phyloP scores from a whole-genome alignment of 2,797 vertebrate species.

The Danio choprae region DNA sequence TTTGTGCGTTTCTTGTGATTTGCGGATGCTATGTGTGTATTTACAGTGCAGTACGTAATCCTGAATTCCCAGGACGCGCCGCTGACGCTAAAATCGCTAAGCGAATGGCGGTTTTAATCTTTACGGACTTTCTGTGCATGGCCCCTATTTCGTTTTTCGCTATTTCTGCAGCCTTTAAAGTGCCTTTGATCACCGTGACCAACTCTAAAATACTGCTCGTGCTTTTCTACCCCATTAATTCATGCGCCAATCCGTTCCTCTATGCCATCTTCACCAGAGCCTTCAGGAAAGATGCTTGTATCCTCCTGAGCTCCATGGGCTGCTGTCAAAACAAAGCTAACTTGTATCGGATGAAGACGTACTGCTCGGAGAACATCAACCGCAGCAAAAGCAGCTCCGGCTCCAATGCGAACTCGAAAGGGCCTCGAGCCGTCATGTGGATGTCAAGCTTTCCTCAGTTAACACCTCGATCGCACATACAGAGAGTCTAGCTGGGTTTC shows the following conservation, averaged over 20 bases:
- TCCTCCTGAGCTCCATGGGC: constrained; percentile 82
- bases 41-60: constrained; percentile 85
- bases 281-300: constrained; percentile 85
- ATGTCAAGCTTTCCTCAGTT: constrained; percentile 64
- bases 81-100: constrained; percentile 88
- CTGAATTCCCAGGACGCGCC: constrained; percentile 78
- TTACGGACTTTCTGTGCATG: constrained; percentile 92
- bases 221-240: constrained; percentile 91
- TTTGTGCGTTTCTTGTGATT: constrained; percentile 82
- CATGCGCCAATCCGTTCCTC: constrained; percentile 90
- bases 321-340: constrained; percentile 82
- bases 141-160: constrained; percentile 92
- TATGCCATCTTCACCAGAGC: constrained; percentile 90
- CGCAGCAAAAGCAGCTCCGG: constrained; percentile 71
- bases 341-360: constrained; percentile 78
- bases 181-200: constrained; percentile 91
- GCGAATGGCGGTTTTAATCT: constrained; percentile 89
- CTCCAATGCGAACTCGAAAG: constrained; percentile 60
- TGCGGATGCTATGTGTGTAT: constrained; percentile 88
- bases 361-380: constrained; percentile 72
- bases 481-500: constrained; percentile 29
- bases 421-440: constrained; percentile 62
- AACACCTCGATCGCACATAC: constrained; percentile 27
- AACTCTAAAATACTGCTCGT: constrained; percentile 91
- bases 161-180: constrained; percentile 89